phyloP scores from a whole-genome alignment of 2,113 vertebrate species.

The Nanorana parkeri region DNA sequence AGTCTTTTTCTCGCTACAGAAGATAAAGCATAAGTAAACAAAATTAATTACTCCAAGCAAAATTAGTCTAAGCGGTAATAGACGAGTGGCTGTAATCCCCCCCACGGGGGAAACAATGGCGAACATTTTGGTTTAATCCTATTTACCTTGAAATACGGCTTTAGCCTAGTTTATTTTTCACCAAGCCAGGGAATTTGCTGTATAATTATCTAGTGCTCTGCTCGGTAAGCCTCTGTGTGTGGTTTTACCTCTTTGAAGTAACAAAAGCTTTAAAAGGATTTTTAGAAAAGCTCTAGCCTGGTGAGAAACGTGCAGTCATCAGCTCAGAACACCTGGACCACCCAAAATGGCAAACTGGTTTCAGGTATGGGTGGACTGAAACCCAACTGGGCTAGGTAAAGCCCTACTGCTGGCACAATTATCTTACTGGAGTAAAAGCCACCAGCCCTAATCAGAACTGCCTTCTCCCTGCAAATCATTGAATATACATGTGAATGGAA shows the following conservation, averaged over 20 bases:
- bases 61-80: background rate
- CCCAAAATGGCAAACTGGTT: too few relatives aligned
- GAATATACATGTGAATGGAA: too few relatives aligned
- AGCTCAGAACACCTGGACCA: too few relatives aligned
- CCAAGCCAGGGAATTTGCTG: background rate
- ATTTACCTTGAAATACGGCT: slow-evolving; percentile 21
- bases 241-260: background rate
- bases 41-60: background rate
- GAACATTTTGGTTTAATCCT: slow-evolving; percentile 26
- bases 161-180: slow-evolving; percentile 5
- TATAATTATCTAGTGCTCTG: background rate
- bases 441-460: too few relatives aligned
- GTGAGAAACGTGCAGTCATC: too few relatives aligned
- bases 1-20: too few relatives aligned
- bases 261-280: background rate
- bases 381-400: too few relatives aligned
- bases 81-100: slow-evolving; percentile 13
- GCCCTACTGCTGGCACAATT: too few relatives aligned
- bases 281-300: too few relatives aligned
- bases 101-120: background rate
- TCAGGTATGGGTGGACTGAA: too few relatives aligned
- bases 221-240: background rate
- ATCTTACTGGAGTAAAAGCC: too few relatives aligned
- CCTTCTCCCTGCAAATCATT: too few relatives aligned
- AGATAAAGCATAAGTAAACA: background rate